A percentile compares a stretch with the other conserved stretches of the same genome.
Evolutionary conservation across 2,888 invertebrate genomes (phyloP).

Genomic region (Acanthoscelides obtectus): DNA sequence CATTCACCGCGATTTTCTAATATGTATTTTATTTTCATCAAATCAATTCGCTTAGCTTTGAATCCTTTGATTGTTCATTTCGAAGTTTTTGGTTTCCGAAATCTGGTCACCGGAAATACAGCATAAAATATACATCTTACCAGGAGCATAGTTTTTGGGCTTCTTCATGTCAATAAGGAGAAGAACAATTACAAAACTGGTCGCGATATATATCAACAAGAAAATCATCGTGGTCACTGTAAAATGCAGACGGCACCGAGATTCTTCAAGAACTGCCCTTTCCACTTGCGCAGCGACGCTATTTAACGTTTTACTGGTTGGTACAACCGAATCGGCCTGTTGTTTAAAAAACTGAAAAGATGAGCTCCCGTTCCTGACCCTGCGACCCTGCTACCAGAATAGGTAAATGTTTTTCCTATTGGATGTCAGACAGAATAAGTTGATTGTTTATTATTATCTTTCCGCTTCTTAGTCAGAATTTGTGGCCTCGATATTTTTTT

Average conservation of each 20-base stretch:
- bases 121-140: slow-evolving; percentile 42
- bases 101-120: no score
- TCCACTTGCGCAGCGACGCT: slow-evolving; percentile 7
- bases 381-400: slow-evolving; percentile 10
- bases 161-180: slow-evolving; percentile 37
- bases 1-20: no score
- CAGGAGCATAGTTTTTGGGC: slow-evolving; percentile 52
- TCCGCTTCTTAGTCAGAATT: not conserved
- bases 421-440: not conserved
- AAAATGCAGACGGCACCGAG: not conserved
- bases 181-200: slow-evolving; percentile 18
- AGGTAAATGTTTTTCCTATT: not conserved
- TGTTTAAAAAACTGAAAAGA: not conserved
- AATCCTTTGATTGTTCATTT: no score
- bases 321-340: not conserved
- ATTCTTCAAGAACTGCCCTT: slow-evolving; percentile 17
- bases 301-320: slow-evolving; percentile 12
- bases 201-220: slow-evolving; percentile 21
- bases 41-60: no score
- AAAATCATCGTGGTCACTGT: slow-evolving; percentile 22
- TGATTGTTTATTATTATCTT: not conserved
- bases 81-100: no score
- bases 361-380: slow-evolving; percentile 15
- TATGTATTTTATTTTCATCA: no score
- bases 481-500: not conserved